Base-by-base conservation (phyloP, 2,888 invertebrate genomes). In the Drosophila pseudotalamancana region DNA sequence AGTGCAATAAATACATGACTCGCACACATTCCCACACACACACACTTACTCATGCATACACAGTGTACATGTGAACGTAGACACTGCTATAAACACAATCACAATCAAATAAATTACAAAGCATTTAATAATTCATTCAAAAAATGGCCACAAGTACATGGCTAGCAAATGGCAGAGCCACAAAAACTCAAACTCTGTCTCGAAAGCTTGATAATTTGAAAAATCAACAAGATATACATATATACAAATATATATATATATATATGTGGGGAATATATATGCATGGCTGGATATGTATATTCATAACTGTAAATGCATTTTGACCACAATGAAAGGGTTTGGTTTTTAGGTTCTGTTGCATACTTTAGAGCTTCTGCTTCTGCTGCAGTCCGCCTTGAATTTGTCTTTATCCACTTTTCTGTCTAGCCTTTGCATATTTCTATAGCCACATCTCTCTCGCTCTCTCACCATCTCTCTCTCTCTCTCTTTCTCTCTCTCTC, bases 81-180 rank as follows among this genome's bases (percentile, higher is more conserved):
- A 54, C 43, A 59, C 50, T 63, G 71, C 75, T 60, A 55, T 57
- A 71, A 72, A 70, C 77, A 85, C 80, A 83, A 80, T 75, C 86
- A 83, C 83, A 84, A 87, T 84, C 87, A 84, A 84, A 84, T 84
- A 87, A 87, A 84, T 84, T 84, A 87, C 87, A 84, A 76, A 81
- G 87, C 87, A 76, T 84, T 84, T 84, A 84, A 84, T 87, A 84
- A 84, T 84, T 84, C 87, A 84, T 84, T 78, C 82, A 76, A 81
- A 83, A 86, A 78, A 84, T 73, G 60, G 73, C 83, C 81, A 76
- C 86, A 79, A 78, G 72, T 76, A 83, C 55, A 77, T 62, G 62
- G 49, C 46, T 21, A 67, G 53, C 64, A 40, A 64, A 62, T 43
- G 54, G 61, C 54, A 61, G 40, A 59, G 48, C 56, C 45, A 23